Evolutionary conservation across 1,140 invertebrate species (phyloP).

Genomic region (Ips typographus): DNA sequence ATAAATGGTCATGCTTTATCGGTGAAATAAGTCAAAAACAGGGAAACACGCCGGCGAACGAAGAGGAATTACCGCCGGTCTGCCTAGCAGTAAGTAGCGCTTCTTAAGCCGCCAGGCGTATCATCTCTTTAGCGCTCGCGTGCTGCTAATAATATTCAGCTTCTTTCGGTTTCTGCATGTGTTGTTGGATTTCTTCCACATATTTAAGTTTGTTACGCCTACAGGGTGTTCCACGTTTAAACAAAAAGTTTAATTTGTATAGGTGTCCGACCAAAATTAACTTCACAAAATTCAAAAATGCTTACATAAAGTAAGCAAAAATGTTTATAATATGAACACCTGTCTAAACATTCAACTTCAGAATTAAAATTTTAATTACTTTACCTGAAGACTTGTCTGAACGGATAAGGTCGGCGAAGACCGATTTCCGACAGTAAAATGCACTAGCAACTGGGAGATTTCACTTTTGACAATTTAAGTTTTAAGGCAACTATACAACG

Average conservation of each 20-base stretch:
- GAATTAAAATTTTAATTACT: no score
- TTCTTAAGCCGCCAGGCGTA: neutral
- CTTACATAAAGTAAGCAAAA: neutral
- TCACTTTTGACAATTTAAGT: no score
- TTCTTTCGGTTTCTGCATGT: constrained; percentile 18
- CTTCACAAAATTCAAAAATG: neutral
- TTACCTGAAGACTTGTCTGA: no score
- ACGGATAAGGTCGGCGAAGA: no score
- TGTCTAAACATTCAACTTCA: no score
- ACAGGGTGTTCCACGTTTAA: neutral
- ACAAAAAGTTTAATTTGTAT: neutral
- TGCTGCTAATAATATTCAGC: constrained; percentile 38
- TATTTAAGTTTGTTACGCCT: neutral
- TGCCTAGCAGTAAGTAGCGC: constrained; percentile 3
- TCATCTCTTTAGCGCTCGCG: constrained; percentile 42
- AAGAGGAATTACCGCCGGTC: neutral
- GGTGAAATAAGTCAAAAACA: constrained; percentile 1
- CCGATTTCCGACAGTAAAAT: no score
- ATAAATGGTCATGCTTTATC: constrained; percentile 3
- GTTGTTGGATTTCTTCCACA: constrained; percentile 1
- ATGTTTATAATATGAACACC: no score
- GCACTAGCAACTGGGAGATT: no score
- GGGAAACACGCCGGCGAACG: neutral
- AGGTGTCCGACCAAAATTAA: neutral
- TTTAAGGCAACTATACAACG: no score